Percentiles rank a stretch among this genome's conserved stretches.
These are phyloP conservation scores for Holothuria glaberrima DNA, from an alignment of 35 echinoderm and acorn worm species.

Conservation along the genomic window DNA sequence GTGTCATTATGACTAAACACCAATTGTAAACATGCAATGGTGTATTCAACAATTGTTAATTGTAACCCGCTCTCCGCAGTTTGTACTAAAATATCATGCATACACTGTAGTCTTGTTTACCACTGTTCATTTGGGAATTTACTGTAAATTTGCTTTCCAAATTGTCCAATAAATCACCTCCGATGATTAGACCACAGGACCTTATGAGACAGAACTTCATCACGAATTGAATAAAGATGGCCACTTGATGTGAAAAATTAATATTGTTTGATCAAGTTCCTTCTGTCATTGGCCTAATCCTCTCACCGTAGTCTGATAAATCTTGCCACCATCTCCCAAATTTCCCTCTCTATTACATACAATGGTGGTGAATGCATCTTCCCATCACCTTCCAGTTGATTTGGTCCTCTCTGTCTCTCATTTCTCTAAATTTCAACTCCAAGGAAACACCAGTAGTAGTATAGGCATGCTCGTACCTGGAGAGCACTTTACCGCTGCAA, in stretches of 20 bases:
- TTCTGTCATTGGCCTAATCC: too few relatives aligned
- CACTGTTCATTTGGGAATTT: background rate
- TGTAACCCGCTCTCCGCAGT: too few relatives aligned
- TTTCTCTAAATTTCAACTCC: background rate
- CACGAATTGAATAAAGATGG: background rate
- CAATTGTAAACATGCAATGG: too few relatives aligned
- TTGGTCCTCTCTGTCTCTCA: background rate
- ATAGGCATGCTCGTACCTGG: too few relatives aligned
- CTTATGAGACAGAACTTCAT: background rate
- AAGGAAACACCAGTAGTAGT: conserved; percentile 7
- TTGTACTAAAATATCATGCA: too few relatives aligned
- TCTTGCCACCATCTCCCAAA: background rate
- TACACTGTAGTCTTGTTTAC: too few relatives aligned
- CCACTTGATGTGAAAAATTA: conserved; percentile 26
- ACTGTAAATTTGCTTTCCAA: background rate
- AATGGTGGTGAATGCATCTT: background rate
- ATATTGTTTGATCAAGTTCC: background rate
- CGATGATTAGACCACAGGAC: background rate
- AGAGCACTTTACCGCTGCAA: conserved; percentile 13
- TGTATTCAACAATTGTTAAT: too few relatives aligned
- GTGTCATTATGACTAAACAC: too few relatives aligned
- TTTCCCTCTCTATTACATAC: background rate
- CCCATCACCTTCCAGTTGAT: conserved; percentile 28
- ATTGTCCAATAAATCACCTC: conserved; percentile 31
- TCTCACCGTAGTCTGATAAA: too few relatives aligned